Base-by-base conservation (phyloP, 2,888 invertebrate species). In the Harpalus rubripes region DNA sequence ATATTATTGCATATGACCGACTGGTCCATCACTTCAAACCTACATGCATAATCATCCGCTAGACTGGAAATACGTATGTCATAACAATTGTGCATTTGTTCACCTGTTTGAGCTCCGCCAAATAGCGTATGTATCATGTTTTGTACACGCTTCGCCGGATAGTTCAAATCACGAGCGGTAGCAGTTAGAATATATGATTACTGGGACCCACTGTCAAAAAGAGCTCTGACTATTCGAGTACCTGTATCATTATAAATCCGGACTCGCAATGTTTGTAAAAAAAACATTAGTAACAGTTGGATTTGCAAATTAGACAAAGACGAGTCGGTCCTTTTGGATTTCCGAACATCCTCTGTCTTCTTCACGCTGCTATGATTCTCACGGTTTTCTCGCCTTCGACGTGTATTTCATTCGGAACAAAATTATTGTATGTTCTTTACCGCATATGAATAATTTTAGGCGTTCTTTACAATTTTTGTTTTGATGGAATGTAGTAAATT, bases 381-480 rank as follows among this genome's bases (percentile, higher is more conserved):
- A 7, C 10, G 12, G 10, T n/a, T n/a, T n/a, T n/a, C n/a, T n/a
- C n/a, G n/a, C n/a, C n/a, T 15, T 63, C 18, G 12, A n/a, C 32
- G 22, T 86, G 68, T 44, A 10, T 0, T n/a, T 15, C 87, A 52
- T 26, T 86, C 85, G 15, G 86, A 85, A 84, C 88, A 89, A 87
- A 16, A 89, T 32, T 8, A 86, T 22, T 4, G 85, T 85, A 85
- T 89, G 88, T 65, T 79, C 63, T 16, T 85, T 84, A 15, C 84
- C 81, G 76, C 88, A 89, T n/a, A 88, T 32, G 12, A 87, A 61
- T 82, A 88, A 89, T 80, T 87, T n/a, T 15, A 87, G 22, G 32
- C 86, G 85, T 7, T 22, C 59, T 61, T 84, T 85, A 85, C 88
- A 89, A 41, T 85, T 86, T 56, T 61, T 85, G n/a, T 86, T 78